Conservation (phyloP, 53 echinoderm and acorn worm genomes). For the Zoroaster sp. region DNA sequence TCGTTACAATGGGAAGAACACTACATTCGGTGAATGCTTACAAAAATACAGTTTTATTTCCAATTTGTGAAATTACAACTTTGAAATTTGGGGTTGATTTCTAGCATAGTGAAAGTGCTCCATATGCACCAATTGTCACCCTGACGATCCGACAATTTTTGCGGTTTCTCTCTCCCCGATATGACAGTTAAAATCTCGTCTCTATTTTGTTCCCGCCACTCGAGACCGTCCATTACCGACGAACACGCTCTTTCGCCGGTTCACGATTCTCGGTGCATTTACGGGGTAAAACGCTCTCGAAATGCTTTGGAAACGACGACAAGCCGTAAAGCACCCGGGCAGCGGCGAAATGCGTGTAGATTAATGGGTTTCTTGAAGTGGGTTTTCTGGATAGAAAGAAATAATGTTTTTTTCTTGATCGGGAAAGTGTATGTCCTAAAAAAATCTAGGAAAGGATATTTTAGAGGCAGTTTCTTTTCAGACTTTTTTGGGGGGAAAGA, state of each 20-base stretch:
- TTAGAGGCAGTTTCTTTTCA: background rate
- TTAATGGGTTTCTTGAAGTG: conserved; percentile 26
- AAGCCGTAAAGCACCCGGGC: background rate
- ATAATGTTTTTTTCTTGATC: background rate
- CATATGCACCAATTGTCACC: too few relatives aligned
- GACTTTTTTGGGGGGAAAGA: background rate
- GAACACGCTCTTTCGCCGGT: conserved; percentile 16
- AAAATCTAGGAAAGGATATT: background rate
- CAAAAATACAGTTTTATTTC: too few relatives aligned
- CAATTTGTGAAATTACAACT: too few relatives aligned
- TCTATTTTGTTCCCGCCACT: background rate
- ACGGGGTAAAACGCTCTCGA: conserved; percentile 29
- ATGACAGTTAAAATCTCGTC: background rate
- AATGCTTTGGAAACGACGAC: conserved; percentile 18
- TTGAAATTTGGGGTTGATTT: too few relatives aligned
- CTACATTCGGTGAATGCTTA: too few relatives aligned
- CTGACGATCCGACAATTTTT: too few relatives aligned
- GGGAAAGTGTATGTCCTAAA: background rate
- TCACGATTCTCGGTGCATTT: conserved; percentile 35
- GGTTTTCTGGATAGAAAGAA: background rate
- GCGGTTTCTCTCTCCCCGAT: background rate
- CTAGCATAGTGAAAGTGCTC: too few relatives aligned
- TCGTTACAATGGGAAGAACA: too few relatives aligned
- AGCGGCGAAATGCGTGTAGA: conserved; percentile 22
- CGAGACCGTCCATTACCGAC: conserved; percentile 26